Evolutionary conservation across 2,113 vertebrate genomes (phyloP).

Genomic region (Polypterus senegalus): DNA sequence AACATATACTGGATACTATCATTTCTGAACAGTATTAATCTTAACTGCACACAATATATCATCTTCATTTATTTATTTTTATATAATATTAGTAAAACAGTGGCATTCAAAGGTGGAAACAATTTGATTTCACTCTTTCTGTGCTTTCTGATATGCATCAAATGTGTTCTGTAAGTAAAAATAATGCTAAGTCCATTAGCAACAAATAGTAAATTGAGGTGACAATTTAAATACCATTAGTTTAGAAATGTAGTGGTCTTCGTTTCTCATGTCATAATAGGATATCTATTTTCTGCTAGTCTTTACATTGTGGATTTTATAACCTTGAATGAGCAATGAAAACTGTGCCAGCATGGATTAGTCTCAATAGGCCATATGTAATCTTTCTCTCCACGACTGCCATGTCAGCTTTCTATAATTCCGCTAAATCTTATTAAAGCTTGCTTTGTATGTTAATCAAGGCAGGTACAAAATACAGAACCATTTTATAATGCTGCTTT

Average conservation of each 20-base stretch:
- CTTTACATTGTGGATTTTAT: conserved; percentile 17
- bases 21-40: no score
- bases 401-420: conserved; percentile 50
- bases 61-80: no score
- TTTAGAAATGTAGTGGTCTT: neutral
- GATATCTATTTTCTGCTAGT: neutral
- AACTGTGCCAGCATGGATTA: conserved; percentile 34
- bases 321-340: conserved; percentile 40
- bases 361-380: conserved; percentile 39
- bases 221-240: neutral
- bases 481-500: no score
- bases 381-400: conserved; percentile 36
- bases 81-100: no score
- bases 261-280: neutral
- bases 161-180: no score
- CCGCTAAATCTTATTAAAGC: conserved; percentile 50
- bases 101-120: no score
- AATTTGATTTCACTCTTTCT: neutral
- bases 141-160: neutral
- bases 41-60: no score
- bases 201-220: neutral
- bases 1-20: no score
- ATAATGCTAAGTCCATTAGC: no score
- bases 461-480: neutral
- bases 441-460: conserved; percentile 11